A percentile compares a stretch with the other conserved stretches of the same genome.
Conservation (phyloP, 2,113 vertebrate genomes). For the Pristiophorus japonicus region DNA sequence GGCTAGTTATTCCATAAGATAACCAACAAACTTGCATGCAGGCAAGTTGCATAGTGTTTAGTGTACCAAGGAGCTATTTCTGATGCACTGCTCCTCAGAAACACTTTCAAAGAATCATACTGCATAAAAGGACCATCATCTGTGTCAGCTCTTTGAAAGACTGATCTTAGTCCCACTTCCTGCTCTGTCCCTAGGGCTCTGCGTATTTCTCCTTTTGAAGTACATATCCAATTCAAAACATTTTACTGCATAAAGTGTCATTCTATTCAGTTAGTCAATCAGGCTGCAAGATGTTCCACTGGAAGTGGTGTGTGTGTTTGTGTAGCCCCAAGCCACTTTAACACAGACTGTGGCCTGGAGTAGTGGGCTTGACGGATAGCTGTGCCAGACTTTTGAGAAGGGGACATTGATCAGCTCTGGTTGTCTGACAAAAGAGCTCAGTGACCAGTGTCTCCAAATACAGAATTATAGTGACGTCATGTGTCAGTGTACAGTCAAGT, state of each 20-base stretch:
- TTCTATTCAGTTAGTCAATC: not conserved
- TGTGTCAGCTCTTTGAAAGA: not conserved
- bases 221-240: no score
- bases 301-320: not conserved
- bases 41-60: not conserved
- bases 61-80: not conserved
- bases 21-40: not conserved
- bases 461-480: not conserved
- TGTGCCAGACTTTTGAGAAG: not conserved
- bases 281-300: not conserved
- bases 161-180: not conserved
- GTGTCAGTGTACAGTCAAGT: not conserved
- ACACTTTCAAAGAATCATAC: no score
- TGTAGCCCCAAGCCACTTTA: not conserved
- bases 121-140: no score
- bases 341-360: not conserved
- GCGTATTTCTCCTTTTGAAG: not conserved
- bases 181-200: not conserved
- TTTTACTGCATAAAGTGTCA: not conserved
- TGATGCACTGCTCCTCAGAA: not conserved
- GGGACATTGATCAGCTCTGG: no score
- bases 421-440: not conserved
- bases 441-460: not conserved
- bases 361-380: not conserved
- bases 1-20: not conserved